Base-by-base conservation (phyloP, 1,140 invertebrate genomes). In the Saccostrea echinata region DNA sequence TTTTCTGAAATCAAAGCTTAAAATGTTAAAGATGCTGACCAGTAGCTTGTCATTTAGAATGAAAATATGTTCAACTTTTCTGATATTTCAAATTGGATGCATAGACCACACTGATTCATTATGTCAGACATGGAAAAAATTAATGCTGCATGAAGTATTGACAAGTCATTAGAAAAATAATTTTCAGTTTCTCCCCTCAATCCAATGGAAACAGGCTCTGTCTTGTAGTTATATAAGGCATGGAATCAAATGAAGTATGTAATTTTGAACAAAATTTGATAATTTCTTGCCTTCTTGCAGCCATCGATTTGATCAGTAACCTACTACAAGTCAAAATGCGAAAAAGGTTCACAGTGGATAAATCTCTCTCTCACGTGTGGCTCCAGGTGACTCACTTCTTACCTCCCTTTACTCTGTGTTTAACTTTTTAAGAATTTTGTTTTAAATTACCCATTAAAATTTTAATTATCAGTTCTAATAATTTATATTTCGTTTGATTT, bases 241-340 rank as follows among this genome's bases (percentile, higher is more conserved):
- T 76, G 27, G 21, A 83, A 83, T 83, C 51, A 12, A 6, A 52
- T 51, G 9, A 64, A 9, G 35, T 24, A 51, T 24, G 27, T 16
- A 21, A 51, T 18, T 86, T 76, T 33, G 12, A 86, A 61, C 27
- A 27, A 4, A 57, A 21, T 52, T 82, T 52, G 9, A 81, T 18
- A 82, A 83, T 86, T 76, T 61, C 68, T 93, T 83, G 91, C 43
- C 91, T 81, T 89, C 91, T 96, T 96, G 33, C 95, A 99, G 99
- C 98, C 86, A 98, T 99, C 94, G 98, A 99, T 96, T 96, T 99
- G 88, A 99, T 99, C 90, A 99, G 98, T 95, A 99, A 99, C 96
- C 96, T 99, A 87, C 96, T 99, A 80, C 98, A 99, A 97, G 98
- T 99, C 53, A 99, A 99, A 95, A 98, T 99, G 95, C 96, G 98